These are phyloP conservation scores for Spodoptera exigua DNA, from an alignment of 2,888 invertebrate species.

Conservation along the genomic window DNA sequence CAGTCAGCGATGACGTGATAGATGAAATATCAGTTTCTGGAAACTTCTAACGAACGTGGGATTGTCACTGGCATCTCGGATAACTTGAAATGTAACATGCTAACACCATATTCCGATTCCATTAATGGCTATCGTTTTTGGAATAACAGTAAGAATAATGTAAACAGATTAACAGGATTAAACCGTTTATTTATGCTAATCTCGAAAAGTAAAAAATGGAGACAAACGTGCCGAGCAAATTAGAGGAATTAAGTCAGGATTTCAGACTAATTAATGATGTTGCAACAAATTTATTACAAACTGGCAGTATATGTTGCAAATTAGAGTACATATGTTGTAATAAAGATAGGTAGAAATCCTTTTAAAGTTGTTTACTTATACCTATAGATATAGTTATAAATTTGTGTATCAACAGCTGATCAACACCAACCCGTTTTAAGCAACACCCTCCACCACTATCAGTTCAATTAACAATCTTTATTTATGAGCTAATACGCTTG, in stretches of 20 bases:
- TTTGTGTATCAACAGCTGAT: conserved; percentile 3
- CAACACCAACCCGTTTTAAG: background rate
- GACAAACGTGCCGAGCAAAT: conserved; percentile 50
- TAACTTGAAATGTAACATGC: background rate
- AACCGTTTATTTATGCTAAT: conserved; percentile 48
- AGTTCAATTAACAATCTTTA: conserved; percentile 74
- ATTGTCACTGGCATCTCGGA: conserved; percentile 3
- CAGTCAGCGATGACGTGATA: conserved; percentile 64
- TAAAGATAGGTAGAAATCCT: too few relatives aligned
- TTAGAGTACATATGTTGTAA: background rate
- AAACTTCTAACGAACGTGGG: conserved; percentile 10
- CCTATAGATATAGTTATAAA: too few relatives aligned
- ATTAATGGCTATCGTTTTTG: conserved; percentile 37
- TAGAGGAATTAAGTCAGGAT: conserved; percentile 49
- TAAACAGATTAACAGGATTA: conserved; percentile 46
- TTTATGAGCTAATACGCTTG: conserved; percentile 75
- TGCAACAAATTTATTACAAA: conserved; percentile 32
- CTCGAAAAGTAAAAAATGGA: conserved; percentile 44
- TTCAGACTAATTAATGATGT: conserved; percentile 45
- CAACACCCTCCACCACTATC: conserved; percentile 49
- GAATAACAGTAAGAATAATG: conserved; percentile 45
- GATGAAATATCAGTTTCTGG: conserved; percentile 65
- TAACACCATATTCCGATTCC: conserved; percentile 29
- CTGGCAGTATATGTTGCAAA: background rate
- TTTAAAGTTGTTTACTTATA: too few relatives aligned